Evolutionary conservation across 1,140 invertebrate genomes (phyloP).

Genomic region (Zaprionus capensis): DNA sequence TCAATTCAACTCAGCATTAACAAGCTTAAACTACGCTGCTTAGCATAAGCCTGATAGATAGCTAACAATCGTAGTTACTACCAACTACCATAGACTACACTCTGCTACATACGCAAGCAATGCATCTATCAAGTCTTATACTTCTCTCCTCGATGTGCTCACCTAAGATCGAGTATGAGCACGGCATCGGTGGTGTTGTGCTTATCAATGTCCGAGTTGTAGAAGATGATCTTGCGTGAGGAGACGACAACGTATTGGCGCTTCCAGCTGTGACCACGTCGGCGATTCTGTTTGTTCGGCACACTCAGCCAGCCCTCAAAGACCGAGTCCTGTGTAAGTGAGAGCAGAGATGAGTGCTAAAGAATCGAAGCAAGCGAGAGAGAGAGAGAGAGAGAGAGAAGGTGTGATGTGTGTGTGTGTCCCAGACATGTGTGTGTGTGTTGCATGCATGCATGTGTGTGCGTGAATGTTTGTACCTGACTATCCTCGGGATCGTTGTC

Average conservation of each 20-base stretch:
- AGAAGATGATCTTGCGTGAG: constrained; percentile 98
- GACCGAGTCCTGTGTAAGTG: constrained; percentile 88
- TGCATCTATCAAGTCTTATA: background rate
- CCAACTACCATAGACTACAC: too few species aligned
- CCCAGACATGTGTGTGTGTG: constrained; percentile 13
- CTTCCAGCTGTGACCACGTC: constrained; percentile 96
- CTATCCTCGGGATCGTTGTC: constrained; percentile 93
- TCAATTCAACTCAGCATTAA: too few species aligned
- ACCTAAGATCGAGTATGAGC: constrained; percentile 97
- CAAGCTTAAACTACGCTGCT: too few species aligned
- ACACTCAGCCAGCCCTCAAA: constrained; percentile 98
- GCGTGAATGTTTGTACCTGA: constrained; percentile 69
- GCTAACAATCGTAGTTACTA: too few species aligned
- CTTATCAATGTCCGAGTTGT: constrained; percentile 97
- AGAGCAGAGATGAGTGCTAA: constrained; percentile 82
- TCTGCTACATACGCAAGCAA: too few species aligned
- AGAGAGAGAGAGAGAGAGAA: constrained; percentile 4
- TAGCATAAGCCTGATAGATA: too few species aligned
- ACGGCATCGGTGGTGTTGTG: constrained; percentile 95
- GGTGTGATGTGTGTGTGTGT: constrained; percentile 14
- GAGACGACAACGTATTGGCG: constrained; percentile 99
- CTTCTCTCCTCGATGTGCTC: constrained; percentile 15
- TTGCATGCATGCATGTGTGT: constrained; percentile 7
- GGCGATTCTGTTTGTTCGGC: constrained; percentile 97
- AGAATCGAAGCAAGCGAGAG: background rate